These are phyloP conservation scores for Eilema griseolum DNA, from an alignment of 2,888 invertebrate genomes.

Conservation along the genomic window DNA sequence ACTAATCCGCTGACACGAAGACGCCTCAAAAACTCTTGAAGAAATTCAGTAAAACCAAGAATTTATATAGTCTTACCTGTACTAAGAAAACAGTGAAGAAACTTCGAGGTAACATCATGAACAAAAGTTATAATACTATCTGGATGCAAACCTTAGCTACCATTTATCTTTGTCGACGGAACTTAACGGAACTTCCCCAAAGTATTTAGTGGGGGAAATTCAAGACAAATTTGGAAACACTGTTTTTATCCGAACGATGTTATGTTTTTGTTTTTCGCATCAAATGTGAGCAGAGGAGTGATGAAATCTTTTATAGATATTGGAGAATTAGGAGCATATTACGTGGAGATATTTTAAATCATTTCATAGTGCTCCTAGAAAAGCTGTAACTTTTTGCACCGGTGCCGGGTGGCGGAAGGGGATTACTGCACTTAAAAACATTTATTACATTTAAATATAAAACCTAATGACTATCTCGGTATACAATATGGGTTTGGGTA, in stretches of 20 bases:
- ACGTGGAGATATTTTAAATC: no score
- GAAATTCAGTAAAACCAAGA: conserved; percentile 51
- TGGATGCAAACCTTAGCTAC: conserved; percentile 65
- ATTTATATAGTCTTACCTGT: conserved; percentile 67
- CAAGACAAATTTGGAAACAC: conserved; percentile 64
- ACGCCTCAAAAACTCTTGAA: conserved; percentile 44
- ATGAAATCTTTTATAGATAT: background rate
- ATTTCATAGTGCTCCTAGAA: no score
- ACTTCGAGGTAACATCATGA: conserved; percentile 59
- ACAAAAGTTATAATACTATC: conserved; percentile 75
- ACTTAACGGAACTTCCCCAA: conserved; percentile 60
- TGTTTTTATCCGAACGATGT: conserved; percentile 58
- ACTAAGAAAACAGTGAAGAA: conserved; percentile 57
- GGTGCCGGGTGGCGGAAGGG: no score
- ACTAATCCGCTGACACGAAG: conserved; percentile 53
- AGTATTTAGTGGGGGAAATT: conserved; percentile 72
- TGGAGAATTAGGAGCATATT: background rate
- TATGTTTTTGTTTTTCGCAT: conserved; percentile 34
- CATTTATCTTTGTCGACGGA: conserved; percentile 74
- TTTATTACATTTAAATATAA: no score
- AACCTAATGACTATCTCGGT: no score
- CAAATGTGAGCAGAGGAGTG: background rate
- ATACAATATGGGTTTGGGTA: no score
- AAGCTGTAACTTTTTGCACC: no score
- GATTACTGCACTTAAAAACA: no score